These are phyloP conservation scores for Chanos chanos DNA, from an alignment of 2,797 vertebrate genomes.

Conservation along the genomic window DNA sequence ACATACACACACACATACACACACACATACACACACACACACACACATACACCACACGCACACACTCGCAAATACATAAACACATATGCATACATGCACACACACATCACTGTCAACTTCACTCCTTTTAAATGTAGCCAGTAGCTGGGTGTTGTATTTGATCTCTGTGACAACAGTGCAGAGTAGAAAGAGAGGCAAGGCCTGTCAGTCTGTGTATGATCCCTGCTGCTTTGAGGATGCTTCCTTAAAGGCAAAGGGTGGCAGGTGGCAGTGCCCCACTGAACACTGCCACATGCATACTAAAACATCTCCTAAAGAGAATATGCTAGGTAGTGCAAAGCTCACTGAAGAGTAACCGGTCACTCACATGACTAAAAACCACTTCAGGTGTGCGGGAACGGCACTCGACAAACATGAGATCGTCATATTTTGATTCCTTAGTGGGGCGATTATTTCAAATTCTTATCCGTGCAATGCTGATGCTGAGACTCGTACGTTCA, in stretches of 20 bases:
- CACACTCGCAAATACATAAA: not conserved
- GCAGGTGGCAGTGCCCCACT: conserved; percentile 1
- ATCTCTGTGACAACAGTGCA: too few species aligned
- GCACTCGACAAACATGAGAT: too few species aligned
- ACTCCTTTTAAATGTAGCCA: not conserved
- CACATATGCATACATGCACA: not conserved
- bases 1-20: not conserved
- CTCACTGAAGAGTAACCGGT: too few species aligned
- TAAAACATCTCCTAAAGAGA: not conserved
- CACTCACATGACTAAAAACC: too few species aligned
- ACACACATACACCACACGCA: not conserved
- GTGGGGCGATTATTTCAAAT: too few species aligned
- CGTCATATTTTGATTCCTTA: too few species aligned
- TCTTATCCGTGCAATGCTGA: too few species aligned
- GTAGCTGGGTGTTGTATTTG: not conserved
- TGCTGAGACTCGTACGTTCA: too few species aligned
- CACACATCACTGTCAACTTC: not conserved
- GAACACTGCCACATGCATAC: not conserved
- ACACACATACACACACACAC: conserved; percentile 1
- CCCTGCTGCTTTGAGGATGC: not conserved
- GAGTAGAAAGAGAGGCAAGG: not conserved
- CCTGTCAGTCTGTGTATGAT: not conserved
- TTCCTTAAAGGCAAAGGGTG: too few species aligned
- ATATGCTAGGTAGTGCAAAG: not conserved
- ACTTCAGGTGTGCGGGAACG: too few species aligned